phyloP scores from a whole-genome alignment of 2,888 invertebrate species.

The Cataglyphis albicans region DNA sequence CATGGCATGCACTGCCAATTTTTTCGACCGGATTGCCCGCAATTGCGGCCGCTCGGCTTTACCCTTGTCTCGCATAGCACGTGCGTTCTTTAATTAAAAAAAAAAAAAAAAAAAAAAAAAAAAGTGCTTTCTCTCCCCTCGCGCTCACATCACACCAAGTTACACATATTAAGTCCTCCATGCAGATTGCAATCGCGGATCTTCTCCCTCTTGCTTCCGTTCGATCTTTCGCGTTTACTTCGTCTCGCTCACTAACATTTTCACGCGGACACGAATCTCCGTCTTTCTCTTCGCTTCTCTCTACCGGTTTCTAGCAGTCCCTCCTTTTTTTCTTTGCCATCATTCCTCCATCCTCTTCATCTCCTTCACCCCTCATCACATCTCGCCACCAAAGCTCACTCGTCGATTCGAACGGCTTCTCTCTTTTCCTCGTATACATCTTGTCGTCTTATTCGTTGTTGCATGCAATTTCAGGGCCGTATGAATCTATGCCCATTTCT shows the following conservation, averaged over 20 bases:
- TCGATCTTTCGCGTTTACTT: slow-evolving; percentile 22
- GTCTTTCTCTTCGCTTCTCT: slow-evolving; percentile 21
- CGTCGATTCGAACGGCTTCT: slow-evolving; percentile 8
- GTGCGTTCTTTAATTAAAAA: slow-evolving; percentile 38
- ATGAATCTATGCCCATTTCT: slow-evolving; percentile 4
- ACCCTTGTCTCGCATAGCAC: slow-evolving; percentile 8
- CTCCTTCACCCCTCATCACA: background rate
- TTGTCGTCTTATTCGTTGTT: slow-evolving; percentile 21
- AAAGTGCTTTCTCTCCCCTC: background rate
- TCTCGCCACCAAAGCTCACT: too few relatives aligned
- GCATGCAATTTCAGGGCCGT: slow-evolving; percentile 47
- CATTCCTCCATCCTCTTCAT: background rate
- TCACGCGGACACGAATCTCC: background rate
- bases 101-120: background rate
- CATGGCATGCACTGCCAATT: slow-evolving; percentile 74
- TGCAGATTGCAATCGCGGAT: slow-evolving; percentile 31
- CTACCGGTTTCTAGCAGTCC: slow-evolving; percentile 26
- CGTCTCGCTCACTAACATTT: background rate
- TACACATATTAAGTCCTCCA: slow-evolving; percentile 57
- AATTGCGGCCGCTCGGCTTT: slow-evolving; percentile 6
- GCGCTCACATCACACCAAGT: slow-evolving; percentile 41
- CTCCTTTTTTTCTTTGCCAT: slow-evolving; percentile 35
- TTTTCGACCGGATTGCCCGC: slow-evolving; percentile 69
- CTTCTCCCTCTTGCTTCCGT: slow-evolving; percentile 42
- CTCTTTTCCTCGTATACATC: slow-evolving; percentile 16